Evolutionary conservation across 2,797 vertebrate species (phyloP), one percentile per base, ranked within the genome.

Genomic region (Furcifer pardalis): DNA sequence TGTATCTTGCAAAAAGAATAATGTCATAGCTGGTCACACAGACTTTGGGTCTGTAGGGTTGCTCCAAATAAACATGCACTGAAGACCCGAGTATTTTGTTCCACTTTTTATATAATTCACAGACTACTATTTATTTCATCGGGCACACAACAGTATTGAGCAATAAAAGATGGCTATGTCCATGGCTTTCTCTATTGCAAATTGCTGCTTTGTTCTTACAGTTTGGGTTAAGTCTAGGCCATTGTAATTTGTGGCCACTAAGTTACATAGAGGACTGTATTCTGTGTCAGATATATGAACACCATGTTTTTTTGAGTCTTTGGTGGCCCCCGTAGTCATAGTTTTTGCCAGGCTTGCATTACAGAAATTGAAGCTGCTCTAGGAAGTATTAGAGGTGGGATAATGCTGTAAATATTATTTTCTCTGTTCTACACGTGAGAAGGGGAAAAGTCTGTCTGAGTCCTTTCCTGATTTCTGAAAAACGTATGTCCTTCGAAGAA

Each of bases 401-500:
- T 30, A 32, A 30, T 52, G 44, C 17, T 42, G 68, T 69, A 35
- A 63, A 5, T 42, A 40, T 66, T 5, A 15, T 74, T 77, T 76
- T n/a, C 3, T 35, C 44, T 69, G 72, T 81, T 62, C 15, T 37
- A 5, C n/a, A 46, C 49, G n/a, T 27, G 32, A 52, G 21, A 77
- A 42, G 5, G 30, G 13, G 42, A 42, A 10, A 35, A 56, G 10
- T 32, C 13, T 77, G 0, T 42, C 49, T 49, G 27, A 6, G 72
- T 89, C 44, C 72, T 89, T 21, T 52, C 19, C 27, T 49, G 32
- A 69, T 80, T 90, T 83, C 77, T n/a, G 81, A 89, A 84, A 83
- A 94, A 49, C 78, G 49, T 30, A 2, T 71, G 89, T 9, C 4
- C 84, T 87, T 81, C 44, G 87, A 81, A 89, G 85, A 85, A 91